These are phyloP conservation scores for Agrilus mali DNA, from an alignment of 2,888 invertebrate species.

Conservation along the genomic window DNA sequence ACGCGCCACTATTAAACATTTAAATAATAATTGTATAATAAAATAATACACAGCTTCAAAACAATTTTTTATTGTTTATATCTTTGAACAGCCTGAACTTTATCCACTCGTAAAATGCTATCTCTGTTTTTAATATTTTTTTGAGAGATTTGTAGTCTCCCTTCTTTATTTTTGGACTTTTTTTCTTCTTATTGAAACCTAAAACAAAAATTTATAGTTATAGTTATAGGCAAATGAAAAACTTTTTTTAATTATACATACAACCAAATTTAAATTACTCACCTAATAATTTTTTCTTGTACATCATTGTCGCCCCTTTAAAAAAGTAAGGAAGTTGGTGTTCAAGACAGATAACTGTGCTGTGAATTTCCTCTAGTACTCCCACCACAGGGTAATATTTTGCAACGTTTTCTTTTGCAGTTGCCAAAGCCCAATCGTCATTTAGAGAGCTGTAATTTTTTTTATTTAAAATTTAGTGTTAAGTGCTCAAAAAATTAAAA, in stretches of 20 bases:
- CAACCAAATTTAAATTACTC: constrained; percentile 21
- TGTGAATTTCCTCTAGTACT: constrained; percentile 43
- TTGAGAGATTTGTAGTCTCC: constrained; percentile 24
- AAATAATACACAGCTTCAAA: too few relatives aligned
- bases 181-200: constrained; percentile 24
- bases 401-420: constrained; percentile 43
- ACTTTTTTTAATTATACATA: too few relatives aligned
- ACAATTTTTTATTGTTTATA: constrained; percentile 13
- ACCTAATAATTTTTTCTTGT: constrained; percentile 38
- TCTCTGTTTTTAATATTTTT: constrained; percentile 35
- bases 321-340: constrained; percentile 43
- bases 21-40: too few relatives aligned
- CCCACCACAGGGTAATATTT: constrained; percentile 46
- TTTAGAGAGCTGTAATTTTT: constrained; percentile 33
- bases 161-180: constrained; percentile 23
- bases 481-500: background rate
- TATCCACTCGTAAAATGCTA: constrained; percentile 46
- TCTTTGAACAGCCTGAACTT: constrained; percentile 34
- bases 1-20: too few relatives aligned
- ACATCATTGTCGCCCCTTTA: constrained; percentile 38
- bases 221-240: too few relatives aligned
- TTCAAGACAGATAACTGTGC: constrained; percentile 41
- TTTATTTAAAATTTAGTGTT: background rate
- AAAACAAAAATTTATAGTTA: too few relatives aligned
- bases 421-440: constrained; percentile 40